Evolutionary conservation across 2,113 vertebrate genomes (phyloP), one percentile per base, ranked within the genome.

Genomic region (Saiga tatarica): DNA sequence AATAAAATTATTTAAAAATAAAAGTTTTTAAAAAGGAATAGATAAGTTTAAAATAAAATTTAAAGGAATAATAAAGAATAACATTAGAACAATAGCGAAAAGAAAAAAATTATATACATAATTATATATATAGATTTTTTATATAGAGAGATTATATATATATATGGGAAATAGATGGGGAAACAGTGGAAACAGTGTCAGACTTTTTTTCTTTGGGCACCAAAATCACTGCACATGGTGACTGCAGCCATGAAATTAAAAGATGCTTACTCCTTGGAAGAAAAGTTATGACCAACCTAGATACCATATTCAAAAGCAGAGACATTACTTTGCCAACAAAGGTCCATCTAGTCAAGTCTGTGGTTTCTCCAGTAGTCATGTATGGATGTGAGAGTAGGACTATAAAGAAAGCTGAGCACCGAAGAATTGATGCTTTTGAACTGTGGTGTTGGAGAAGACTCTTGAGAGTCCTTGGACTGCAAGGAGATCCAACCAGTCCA

Each of bases 361-460:
- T 67, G 33, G 62, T 67, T n/a, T 67, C 19, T 19, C 33, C 33
- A 0, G 4, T 11, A 1, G 64, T 67, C 16, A 67, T 21, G 17
- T 67, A 19, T 67, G 64, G 33, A 19, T 67, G 33, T 67, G 33
- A 67, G 16, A 67, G 33, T 67, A 10, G 64, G 16, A 21, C 33
- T n/a, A 2, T 36, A 0, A 67, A 67, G 33, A 36, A 67, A 5
- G 33, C 8, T 67, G 16, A 67, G 33, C 0, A 0, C 64, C 0
- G 1, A 67, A 67, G 33, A 36, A 36, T 19, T 36, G 64, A 67
- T 67, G 33, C 7, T 67, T 67, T 67, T 67, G 33, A 67, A 36
- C 33, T 67, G 33, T 36, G 64, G 33, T 21, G 33, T n/a, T 9
- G 4, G 64, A 67, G 64, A 36, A 36, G 64, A 19, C 16, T n/a